Conservation (phyloP, 2,113 vertebrate species). For the Protobothrops mucrosquamatus region DNA sequence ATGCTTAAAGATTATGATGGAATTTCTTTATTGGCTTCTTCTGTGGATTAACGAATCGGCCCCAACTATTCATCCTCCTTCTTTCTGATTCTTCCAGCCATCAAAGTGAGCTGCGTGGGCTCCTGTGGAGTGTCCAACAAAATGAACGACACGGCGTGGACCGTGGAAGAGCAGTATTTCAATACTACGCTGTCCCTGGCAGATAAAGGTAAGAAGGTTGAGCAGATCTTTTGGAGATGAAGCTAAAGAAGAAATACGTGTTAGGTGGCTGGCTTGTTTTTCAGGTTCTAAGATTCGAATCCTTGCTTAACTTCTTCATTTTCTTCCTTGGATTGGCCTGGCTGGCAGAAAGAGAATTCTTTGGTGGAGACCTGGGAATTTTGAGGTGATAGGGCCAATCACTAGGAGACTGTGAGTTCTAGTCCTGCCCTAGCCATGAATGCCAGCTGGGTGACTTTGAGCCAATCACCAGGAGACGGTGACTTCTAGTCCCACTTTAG, state of each 20-base stretch:
- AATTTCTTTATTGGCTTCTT: not conserved
- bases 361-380: not conserved
- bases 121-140: constrained; percentile 88
- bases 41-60: not conserved
- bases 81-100: constrained; percentile 68
- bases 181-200: constrained; percentile 85
- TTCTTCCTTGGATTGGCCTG: too few species aligned
- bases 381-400: not conserved
- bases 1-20: too few species aligned
- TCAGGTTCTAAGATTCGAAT: not conserved
- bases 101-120: constrained; percentile 90
- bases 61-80: not conserved
- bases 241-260: not conserved
- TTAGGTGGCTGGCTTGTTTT: not conserved
- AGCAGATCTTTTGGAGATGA: not conserved
- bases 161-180: constrained; percentile 87
- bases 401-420: too few species aligned
- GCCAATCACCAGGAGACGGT: too few species aligned
- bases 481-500: not conserved
- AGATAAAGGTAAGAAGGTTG: constrained; percentile 81
- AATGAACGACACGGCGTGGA: constrained; percentile 80
- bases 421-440: too few species aligned
- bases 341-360: not conserved
- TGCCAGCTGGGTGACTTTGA: too few species aligned
- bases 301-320: not conserved